Base-by-base conservation (phyloP, 1,140 invertebrate species). In the Leptoteleia sp. region DNA sequence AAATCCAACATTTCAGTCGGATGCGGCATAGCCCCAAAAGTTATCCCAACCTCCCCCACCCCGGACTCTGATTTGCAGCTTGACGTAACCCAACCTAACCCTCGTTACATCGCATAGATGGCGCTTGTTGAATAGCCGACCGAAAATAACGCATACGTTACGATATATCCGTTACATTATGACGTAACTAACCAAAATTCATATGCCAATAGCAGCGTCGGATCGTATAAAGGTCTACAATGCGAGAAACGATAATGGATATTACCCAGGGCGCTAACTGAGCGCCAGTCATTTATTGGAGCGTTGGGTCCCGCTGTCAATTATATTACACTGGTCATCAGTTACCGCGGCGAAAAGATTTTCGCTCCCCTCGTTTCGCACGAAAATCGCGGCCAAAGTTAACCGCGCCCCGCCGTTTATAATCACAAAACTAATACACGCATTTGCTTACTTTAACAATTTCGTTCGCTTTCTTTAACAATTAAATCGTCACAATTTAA, bases 131-230 rank as follows among this genome's bases (percentile, higher is more conserved):
- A 54, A 55, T 45, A 43, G 12, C 43, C 13, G 48, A 38, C 27
- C 31, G 17, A 38, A 54, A 40, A 54, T 38, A 52, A 52, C 31
- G 37, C 31, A 50, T 48, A 16, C 31, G 38, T 70, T 48, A 61
- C 35, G 35, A 40, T 55, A 59, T 48, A 61, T 61, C 19, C 42
- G 45, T 31, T 37, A 52, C 17, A 25, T 22, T 19, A 40, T 52
- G 38, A 61, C 52, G 50, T 57, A 57, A 48, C 52, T 50, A 61
- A 33, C 42, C 62, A 37, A 52, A 61, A 75, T 75, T 75, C 71
- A 75, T 75, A 27, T 48, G 61, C 57, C 48, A 33, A 54, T 67
- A 27, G 43, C 31, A 55, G 31, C 43, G 50, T 40, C 37, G 43
- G 15, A 42, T 55, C 45, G 19, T 1, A 4, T 25, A 16, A 45